These are phyloP conservation scores for Hippocampus comes DNA, from an alignment of 2,113 vertebrate species.

Conservation along the genomic window DNA sequence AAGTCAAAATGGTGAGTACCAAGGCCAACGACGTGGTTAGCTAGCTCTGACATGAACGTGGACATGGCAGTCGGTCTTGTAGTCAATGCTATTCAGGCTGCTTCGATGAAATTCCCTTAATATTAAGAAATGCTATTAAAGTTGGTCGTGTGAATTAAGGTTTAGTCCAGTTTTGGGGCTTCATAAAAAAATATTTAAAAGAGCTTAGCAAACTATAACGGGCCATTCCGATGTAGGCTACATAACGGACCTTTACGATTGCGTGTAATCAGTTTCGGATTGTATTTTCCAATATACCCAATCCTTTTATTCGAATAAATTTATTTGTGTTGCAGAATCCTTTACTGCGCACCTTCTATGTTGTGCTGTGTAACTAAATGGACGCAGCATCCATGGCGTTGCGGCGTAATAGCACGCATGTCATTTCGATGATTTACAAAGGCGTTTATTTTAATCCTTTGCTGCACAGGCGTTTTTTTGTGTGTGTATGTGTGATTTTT, in stretches of 20 bases:
- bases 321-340: background rate
- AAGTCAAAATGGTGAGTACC: slow-evolving; percentile 65
- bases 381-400: background rate
- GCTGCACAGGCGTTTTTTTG: background rate
- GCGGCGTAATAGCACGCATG: background rate
- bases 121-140: background rate
- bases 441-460: background rate
- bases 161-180: background rate
- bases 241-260: background rate
- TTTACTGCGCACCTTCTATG: background rate
- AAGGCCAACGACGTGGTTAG: slow-evolving; percentile 12
- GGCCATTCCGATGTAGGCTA: background rate
- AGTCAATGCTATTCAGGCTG: background rate
- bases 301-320: background rate
- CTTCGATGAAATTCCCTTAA: background rate
- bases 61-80: background rate
- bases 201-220: background rate
- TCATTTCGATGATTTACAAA: background rate
- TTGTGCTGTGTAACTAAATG: background rate
- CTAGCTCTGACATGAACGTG: slow-evolving; percentile 12
- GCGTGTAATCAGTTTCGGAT: background rate
- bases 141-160: background rate
- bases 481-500: slow-evolving; percentile 4
- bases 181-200: background rate
- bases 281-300: background rate